A percentile compares a stretch with the other conserved stretches of the same genome.
phyloP scores from a whole-genome alignment of 2,888 invertebrate genomes.

The Sarcophaga caerulescens region DNA sequence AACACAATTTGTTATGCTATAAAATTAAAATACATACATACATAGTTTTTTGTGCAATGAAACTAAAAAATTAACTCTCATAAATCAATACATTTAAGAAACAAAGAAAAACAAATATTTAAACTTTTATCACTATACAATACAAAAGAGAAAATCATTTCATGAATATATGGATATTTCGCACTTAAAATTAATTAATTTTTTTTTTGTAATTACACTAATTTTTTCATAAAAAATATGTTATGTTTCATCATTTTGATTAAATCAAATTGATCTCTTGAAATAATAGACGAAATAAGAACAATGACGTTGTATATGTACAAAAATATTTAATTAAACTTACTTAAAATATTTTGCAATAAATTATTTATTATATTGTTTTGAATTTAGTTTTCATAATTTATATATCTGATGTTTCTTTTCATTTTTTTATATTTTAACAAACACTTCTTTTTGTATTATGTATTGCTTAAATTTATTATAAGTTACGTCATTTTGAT shows the following conservation, averaged over 20 bases:
- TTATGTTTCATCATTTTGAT: background rate
- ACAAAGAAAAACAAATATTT: conserved; percentile 7
- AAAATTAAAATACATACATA: conserved; percentile 3
- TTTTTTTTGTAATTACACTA: background rate
- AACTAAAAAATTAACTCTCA: conserved; percentile 20
- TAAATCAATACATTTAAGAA: background rate
- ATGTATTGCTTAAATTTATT: conserved; percentile 36
- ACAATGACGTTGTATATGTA: no score
- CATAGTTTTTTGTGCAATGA: background rate
- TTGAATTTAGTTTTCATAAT: background rate
- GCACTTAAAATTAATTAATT: background rate
- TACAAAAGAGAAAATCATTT: background rate
- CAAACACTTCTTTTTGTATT: background rate
- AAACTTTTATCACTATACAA: background rate
- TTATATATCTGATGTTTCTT: conserved; percentile 11
- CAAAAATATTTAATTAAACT: conserved; percentile 11
- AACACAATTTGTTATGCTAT: conserved; percentile 4
- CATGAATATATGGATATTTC: background rate
- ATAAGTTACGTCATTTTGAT: background rate
- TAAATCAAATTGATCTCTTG: conserved; percentile 5
- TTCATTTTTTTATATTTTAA: conserved; percentile 12
- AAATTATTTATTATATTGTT: conserved; percentile 18
- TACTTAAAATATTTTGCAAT: background rate
- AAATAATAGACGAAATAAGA: no score
- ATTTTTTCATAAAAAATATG: background rate